phyloP scores from a whole-genome alignment of 2,113 vertebrate genomes.

The Toxotes jaculatrix region DNA sequence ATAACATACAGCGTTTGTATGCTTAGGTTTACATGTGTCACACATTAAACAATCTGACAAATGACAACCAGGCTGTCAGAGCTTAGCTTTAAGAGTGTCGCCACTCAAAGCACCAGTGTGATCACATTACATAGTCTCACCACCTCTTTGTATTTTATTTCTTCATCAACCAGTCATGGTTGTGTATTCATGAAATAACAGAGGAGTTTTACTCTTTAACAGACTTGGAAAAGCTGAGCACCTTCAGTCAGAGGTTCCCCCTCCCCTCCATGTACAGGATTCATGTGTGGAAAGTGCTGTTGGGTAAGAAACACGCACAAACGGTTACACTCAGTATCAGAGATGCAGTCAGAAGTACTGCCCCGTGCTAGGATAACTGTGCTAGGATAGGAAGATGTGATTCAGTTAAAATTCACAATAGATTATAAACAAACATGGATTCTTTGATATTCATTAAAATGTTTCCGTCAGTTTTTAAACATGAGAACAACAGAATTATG shows the following conservation, averaged over 20 bases:
- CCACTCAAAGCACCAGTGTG: no score
- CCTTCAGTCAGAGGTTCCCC: conserved; percentile 97
- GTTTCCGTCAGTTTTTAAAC: neutral
- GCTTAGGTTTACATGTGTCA: no score
- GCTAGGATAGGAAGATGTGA: neutral
- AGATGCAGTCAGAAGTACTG: neutral
- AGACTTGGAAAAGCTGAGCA: conserved; percentile 98
- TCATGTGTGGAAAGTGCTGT: conserved; percentile 96
- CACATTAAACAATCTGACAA: no score
- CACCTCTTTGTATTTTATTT: neutral
- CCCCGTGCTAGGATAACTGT: neutral
- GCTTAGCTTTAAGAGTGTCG: no score
- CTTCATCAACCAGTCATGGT: neutral
- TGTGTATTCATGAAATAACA: neutral
- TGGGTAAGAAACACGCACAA: conserved; percentile 85
- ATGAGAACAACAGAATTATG: no score
- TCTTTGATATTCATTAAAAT: neutral
- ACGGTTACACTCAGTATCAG: neutral
- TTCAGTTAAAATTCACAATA: neutral
- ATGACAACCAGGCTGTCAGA: no score
- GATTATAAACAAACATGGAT: neutral
- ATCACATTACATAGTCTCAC: no score
- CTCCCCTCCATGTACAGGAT: conserved; percentile 97
- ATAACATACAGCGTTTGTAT: no score
- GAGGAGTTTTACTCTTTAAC: conserved; percentile 32